Evolutionary conservation across 2,888 invertebrate genomes (phyloP).

Genomic region (Slavum lentiscoides): DNA sequence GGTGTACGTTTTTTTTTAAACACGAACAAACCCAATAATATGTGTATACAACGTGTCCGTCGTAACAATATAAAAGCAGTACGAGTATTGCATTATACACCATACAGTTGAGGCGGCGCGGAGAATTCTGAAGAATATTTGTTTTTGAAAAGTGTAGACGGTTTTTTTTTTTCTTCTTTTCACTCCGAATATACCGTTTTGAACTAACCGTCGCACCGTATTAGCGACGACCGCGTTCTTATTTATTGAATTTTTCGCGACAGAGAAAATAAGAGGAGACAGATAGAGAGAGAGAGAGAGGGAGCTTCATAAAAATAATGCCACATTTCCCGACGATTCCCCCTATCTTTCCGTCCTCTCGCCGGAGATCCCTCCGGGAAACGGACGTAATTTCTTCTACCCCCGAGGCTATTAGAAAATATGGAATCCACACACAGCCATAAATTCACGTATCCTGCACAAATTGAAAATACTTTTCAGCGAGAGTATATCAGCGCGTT

Average conservation of each 20-base stretch:
- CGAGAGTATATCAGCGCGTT: background rate
- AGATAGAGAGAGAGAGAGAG: no score
- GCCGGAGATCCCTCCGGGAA: background rate
- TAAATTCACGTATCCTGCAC: constrained; percentile 22
- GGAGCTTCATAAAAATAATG: constrained; percentile 28
- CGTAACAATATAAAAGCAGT: no score
- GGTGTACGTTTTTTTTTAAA: no score
- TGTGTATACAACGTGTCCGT: no score
- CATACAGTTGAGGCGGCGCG: no score
- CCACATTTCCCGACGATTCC: background rate
- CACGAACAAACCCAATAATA: no score
- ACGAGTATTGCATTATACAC: no score
- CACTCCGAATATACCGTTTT: no score
- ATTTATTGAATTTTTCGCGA: constrained; percentile 30
- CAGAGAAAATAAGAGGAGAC: background rate
- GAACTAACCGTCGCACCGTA: background rate
- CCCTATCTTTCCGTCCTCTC: background rate
- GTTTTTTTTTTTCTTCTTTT: no score
- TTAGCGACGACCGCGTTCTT: background rate
- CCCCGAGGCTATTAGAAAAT: constrained; percentile 29
- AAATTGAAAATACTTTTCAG: constrained; percentile 29
- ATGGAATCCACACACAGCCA: constrained; percentile 15
- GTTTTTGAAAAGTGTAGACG: no score
- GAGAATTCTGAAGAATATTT: no score
- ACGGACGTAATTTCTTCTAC: constrained; percentile 23